These are phyloP conservation scores for Melanostoma mellinum DNA, from an alignment of 2,888 invertebrate genomes.

Conservation along the genomic window DNA sequence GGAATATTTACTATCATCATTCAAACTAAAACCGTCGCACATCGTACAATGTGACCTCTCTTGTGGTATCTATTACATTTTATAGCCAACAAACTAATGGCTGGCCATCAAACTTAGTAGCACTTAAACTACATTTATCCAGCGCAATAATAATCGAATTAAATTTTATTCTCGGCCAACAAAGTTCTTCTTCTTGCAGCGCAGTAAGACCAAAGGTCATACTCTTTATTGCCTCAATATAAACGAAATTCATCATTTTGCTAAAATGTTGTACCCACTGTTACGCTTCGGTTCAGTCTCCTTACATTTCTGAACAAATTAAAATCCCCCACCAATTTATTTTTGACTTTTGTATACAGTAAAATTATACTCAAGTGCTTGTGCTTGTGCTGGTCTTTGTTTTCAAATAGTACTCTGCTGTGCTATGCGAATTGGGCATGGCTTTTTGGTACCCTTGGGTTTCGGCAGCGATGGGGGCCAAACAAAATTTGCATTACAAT, in stretches of 20 bases:
- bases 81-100: too few relatives aligned
- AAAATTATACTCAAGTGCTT: constrained; percentile 25
- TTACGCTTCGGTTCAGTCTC: constrained; percentile 9
- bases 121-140: too few relatives aligned
- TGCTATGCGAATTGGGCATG: not conserved
- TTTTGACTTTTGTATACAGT: not conserved
- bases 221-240: constrained; percentile 28
- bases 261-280: constrained; percentile 6
- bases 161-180: too few relatives aligned
- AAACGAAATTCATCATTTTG: constrained; percentile 46
- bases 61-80: too few relatives aligned
- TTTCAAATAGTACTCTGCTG: not conserved
- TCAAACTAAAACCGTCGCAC: too few relatives aligned
- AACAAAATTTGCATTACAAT: constrained; percentile 54
- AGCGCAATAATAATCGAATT: too few relatives aligned
- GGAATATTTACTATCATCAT: too few relatives aligned
- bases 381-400: constrained; percentile 8
- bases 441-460: constrained; percentile 23
- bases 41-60: too few relatives aligned
- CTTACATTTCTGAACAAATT: constrained; percentile 31
- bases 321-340: constrained; percentile 27
- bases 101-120: too few relatives aligned
- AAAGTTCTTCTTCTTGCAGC: too few relatives aligned
- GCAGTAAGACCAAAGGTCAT: constrained; percentile 2
- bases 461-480: constrained; percentile 1